Conservation (phyloP, 2,113 vertebrate genomes). For the Mobula hypostoma region DNA sequence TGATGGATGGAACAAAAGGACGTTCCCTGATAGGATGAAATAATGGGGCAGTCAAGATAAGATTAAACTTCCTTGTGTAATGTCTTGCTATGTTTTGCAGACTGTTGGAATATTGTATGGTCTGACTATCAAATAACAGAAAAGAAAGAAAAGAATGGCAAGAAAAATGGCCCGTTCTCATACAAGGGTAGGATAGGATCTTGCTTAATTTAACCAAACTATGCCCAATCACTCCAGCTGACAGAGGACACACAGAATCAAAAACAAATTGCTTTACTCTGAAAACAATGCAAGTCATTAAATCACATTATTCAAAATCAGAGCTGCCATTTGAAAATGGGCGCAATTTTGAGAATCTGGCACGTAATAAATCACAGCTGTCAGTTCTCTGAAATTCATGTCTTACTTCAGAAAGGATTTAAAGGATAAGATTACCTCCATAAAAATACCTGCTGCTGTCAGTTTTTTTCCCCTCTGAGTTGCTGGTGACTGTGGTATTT, state of each 20-base stretch:
- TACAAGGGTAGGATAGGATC: neutral
- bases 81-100: no score
- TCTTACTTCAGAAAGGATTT: neutral
- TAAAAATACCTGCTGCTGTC: neutral
- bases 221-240: neutral
- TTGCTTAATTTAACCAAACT: neutral
- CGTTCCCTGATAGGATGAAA: no score
- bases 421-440: neutral
- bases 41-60: neutral
- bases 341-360: neutral
- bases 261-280: conserved; percentile 12
- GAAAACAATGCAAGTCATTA: conserved; percentile 24
- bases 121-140: no score
- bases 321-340: neutral
- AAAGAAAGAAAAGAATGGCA: no score
- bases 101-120: no score
- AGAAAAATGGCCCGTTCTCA: no score
- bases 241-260: neutral
- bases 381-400: neutral
- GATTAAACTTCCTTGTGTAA: neutral
- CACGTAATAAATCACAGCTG: conserved; percentile 6
- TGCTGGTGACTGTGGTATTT: neutral
- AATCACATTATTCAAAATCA: conserved; percentile 28
- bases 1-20: no score
- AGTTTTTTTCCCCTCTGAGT: neutral